A percentile compares a stretch with the other conserved stretches of the same genome.
Conservation (phyloP, 2,113 vertebrate species). For the Gopherus evgoodei region DNA sequence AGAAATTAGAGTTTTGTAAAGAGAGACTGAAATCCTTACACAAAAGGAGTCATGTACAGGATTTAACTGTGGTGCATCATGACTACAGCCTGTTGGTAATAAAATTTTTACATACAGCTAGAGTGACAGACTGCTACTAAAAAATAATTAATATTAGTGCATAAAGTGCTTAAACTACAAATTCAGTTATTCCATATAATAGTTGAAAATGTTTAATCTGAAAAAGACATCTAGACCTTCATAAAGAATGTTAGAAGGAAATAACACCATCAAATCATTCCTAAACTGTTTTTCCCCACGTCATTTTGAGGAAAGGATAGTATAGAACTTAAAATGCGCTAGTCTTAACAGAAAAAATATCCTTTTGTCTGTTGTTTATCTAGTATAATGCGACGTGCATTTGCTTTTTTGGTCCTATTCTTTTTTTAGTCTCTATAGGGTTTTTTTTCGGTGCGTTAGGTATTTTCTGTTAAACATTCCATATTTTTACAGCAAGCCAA, state of each 20-base stretch:
- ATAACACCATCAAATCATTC: slow-evolving; percentile 11
- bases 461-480: not conserved
- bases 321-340: not conserved
- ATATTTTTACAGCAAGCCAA: not conserved
- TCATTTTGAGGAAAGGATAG: not conserved
- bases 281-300: not conserved
- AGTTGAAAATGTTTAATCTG: not conserved
- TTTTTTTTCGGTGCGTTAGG: not conserved
- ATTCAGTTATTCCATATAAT: not conserved
- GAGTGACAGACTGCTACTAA: not conserved
- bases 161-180: not conserved
- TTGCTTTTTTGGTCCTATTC: slow-evolving; percentile 19
- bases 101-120: not conserved
- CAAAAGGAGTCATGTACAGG: not conserved
- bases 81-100: not conserved
- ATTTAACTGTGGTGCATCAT: not conserved
- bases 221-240: slow-evolving; percentile 14
- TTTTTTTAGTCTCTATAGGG: not conserved
- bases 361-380: not conserved
- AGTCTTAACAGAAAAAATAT: not conserved
- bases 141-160: not conserved
- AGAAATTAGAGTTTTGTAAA: not conserved
- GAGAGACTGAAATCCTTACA: not conserved
- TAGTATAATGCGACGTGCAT: not conserved
- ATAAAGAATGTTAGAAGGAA: slow-evolving; percentile 19